Conservation (phyloP, 2,113 vertebrate genomes). For the Salvelinus fontinalis region DNA sequence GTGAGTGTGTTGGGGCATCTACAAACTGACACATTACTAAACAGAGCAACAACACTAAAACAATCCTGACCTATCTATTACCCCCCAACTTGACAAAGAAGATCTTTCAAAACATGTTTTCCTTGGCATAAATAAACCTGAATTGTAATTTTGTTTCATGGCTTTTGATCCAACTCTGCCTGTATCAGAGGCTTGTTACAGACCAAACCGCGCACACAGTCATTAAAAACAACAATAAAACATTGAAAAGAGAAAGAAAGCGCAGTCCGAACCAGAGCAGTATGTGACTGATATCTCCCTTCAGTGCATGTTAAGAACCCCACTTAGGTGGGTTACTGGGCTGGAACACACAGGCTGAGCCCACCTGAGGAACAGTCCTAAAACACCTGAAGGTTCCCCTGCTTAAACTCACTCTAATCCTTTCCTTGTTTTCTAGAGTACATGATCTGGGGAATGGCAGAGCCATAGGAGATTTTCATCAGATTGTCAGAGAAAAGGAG, state of each 20-base stretch:
- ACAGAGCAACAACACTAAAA: conserved; percentile 22
- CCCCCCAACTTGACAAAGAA: neutral
- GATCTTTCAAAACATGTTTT: neutral
- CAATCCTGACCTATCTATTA: neutral
- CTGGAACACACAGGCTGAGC: neutral
- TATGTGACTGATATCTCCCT: neutral
- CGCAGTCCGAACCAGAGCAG: neutral
- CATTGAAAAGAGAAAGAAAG: neutral
- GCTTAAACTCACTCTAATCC: conserved; percentile 9
- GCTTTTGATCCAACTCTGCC: neutral
- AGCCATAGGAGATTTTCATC: conserved; percentile 2
- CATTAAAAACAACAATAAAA: too few species aligned
- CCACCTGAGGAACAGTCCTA: neutral
- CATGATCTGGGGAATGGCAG: conserved; percentile 3
- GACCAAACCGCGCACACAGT: neutral
- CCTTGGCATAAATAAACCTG: neutral
- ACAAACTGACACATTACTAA: conserved; percentile 54
- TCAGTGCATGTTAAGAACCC: neutral
- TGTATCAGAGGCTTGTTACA: neutral
- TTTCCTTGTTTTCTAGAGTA: conserved; percentile 2
- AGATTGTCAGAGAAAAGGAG: neutral
- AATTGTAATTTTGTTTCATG: neutral
- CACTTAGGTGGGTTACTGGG: neutral
- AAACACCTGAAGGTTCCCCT: neutral
- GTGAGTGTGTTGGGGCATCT: conserved; percentile 47